A percentile compares a stretch with the other conserved stretches of the same genome.
phyloP scores from a whole-genome alignment of 2,888 invertebrate species.

The Chalcosyrphus nemorum region DNA sequence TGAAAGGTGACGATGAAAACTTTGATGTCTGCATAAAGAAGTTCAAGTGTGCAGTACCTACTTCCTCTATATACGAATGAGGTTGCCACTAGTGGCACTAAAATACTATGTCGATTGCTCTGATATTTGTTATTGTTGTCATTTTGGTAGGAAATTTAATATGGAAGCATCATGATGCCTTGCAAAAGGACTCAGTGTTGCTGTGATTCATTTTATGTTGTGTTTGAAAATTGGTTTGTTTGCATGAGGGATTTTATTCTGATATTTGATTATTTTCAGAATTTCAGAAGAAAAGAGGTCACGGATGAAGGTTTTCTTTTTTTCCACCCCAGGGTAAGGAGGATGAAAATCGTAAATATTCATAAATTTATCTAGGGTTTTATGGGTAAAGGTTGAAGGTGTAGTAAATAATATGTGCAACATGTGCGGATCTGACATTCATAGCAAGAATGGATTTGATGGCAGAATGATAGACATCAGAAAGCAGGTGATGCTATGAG shows the following conservation, averaged over 20 bases:
- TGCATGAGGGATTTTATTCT: not conserved
- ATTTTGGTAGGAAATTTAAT: not conserved
- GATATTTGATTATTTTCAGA: not conserved
- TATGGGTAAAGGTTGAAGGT: no score
- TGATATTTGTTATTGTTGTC: not conserved
- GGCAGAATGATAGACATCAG: no score
- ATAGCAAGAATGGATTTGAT: no score
- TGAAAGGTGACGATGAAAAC: constrained; percentile 6
- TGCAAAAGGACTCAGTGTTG: not conserved
- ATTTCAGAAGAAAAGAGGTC: not conserved
- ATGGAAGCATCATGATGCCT: not conserved
- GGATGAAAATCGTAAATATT: not conserved
- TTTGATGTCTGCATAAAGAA: constrained; percentile 27
- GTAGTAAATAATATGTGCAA: no score
- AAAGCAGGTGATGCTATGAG: no score
- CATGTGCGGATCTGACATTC: no score
- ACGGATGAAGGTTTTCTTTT: not conserved
- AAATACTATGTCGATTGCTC: constrained; percentile 27
- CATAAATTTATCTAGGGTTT: not conserved
- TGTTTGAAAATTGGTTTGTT: constrained; percentile 21
- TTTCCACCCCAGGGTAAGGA: no score
- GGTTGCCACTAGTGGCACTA: constrained; percentile 17
- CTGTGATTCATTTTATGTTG: not conserved
- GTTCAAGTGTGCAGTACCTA: constrained; percentile 39
- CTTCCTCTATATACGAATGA: constrained; percentile 10